A percentile compares a stretch with the other conserved stretches of the same genome.
phyloP scores from a whole-genome alignment of 2,888 invertebrate genomes.

The Apoda limacodes region DNA sequence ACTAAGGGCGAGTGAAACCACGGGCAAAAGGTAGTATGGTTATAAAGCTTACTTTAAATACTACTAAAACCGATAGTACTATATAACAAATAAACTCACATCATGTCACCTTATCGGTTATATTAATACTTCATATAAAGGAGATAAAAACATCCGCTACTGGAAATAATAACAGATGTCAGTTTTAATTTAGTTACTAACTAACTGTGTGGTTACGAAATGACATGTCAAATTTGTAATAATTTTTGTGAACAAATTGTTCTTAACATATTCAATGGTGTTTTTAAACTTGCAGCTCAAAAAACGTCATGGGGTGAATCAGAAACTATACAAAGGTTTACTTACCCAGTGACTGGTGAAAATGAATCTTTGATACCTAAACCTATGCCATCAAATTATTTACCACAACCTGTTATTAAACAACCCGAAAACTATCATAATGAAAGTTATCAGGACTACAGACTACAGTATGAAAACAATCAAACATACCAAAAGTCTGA shows the following conservation, averaged over 20 bases:
- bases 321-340: slow-evolving; percentile 44
- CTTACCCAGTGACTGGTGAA: slow-evolving; percentile 45
- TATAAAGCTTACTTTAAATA: too few relatives aligned
- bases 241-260: slow-evolving; percentile 33
- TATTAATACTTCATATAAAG: too few relatives aligned
- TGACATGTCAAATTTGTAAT: slow-evolving; percentile 35
- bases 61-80: too few relatives aligned
- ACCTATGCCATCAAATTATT: slow-evolving; percentile 37
- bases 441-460: slow-evolving; percentile 38
- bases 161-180: too few relatives aligned
- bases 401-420: too few relatives aligned
- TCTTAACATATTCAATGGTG: slow-evolving; percentile 33
- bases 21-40: too few relatives aligned
- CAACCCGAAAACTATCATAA: slow-evolving; percentile 25
- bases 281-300: slow-evolving; percentile 56
- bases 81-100: too few relatives aligned
- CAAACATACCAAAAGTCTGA: slow-evolving; percentile 24
- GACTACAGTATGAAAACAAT: slow-evolving; percentile 31
- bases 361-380: slow-evolving; percentile 41
- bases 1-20: too few relatives aligned
- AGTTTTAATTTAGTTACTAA: slow-evolving; percentile 29
- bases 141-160: too few relatives aligned
- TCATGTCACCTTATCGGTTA: too few relatives aligned
- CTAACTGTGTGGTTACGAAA: slow-evolving; percentile 23
- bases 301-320: slow-evolving; percentile 55